Evolutionary conservation across 2,113 vertebrate genomes (phyloP).

Genomic region (Ictalurus furcatus): DNA sequence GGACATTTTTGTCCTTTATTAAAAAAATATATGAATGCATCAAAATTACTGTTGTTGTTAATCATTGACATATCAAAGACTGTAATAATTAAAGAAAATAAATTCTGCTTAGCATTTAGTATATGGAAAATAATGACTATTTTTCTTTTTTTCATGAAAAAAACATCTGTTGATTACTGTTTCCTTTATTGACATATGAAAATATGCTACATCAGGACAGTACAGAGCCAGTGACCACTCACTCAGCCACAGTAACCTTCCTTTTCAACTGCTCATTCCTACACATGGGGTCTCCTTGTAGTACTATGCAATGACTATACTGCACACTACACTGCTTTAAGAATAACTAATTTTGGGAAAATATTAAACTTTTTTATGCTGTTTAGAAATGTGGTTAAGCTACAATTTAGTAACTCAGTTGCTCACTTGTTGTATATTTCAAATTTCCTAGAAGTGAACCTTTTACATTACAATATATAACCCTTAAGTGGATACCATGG

Average conservation of each 20-base stretch:
- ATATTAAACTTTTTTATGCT: constrained; percentile 18
- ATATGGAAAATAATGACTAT: too few species aligned
- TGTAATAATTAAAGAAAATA: too few species aligned
- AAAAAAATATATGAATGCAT: too few species aligned
- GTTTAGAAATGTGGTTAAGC: constrained; percentile 10
- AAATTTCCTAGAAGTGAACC: constrained; percentile 12
- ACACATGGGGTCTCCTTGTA: neutral
- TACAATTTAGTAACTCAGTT: constrained; percentile 19
- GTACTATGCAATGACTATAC: neutral
- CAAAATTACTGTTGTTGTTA: too few species aligned
- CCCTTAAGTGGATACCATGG: neutral
- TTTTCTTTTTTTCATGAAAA: too few species aligned
- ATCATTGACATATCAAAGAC: too few species aligned
- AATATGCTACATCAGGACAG: neutral
- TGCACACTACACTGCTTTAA: neutral
- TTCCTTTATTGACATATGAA: neutral
- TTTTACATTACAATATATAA: neutral
- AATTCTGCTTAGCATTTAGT: too few species aligned
- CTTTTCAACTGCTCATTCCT: neutral
- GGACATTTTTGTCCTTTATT: too few species aligned
- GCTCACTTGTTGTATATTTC: neutral
- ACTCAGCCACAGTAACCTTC: neutral
- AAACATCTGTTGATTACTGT: neutral
- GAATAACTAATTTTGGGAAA: constrained; percentile 6
- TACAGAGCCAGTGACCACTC: neutral